Conservation (phyloP, 2,113 vertebrate species). For the Bos indicus region DNA sequence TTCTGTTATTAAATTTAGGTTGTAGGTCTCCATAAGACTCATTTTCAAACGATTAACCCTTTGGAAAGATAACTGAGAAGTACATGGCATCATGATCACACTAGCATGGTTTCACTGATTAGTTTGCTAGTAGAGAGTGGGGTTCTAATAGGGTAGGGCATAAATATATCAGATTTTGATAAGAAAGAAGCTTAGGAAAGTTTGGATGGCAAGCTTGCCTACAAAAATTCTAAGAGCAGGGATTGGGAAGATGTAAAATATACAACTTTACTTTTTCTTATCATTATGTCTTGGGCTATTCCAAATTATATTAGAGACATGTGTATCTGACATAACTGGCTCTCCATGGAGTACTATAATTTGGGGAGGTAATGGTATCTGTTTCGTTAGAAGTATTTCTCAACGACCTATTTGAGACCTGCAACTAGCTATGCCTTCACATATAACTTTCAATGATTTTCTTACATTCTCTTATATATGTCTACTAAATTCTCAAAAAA, state of each 20-base stretch:
- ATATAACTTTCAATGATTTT: background rate
- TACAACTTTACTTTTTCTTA: background rate
- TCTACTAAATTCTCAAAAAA: background rate
- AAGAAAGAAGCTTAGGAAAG: background rate
- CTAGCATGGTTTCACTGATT: background rate
- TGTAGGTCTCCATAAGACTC: background rate
- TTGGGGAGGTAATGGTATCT: background rate
- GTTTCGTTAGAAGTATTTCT: background rate
- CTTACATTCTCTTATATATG: background rate
- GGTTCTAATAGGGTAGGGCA: background rate
- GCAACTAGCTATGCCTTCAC: background rate
- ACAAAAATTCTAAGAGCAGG: background rate
- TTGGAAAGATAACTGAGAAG: background rate
- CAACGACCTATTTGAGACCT: background rate
- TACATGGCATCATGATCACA: background rate
- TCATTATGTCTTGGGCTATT: background rate
- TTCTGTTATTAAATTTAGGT: background rate
- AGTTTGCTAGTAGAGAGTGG: background rate
- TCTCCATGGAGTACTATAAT: background rate
- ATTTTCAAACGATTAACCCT: background rate
- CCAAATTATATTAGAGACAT: background rate
- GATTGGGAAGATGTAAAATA: background rate
- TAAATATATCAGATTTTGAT: background rate
- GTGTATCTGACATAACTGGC: background rate
- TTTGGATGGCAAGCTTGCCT: background rate